Conservation (phyloP, 2,888 invertebrate genomes). For the Lithodes maja region DNA sequence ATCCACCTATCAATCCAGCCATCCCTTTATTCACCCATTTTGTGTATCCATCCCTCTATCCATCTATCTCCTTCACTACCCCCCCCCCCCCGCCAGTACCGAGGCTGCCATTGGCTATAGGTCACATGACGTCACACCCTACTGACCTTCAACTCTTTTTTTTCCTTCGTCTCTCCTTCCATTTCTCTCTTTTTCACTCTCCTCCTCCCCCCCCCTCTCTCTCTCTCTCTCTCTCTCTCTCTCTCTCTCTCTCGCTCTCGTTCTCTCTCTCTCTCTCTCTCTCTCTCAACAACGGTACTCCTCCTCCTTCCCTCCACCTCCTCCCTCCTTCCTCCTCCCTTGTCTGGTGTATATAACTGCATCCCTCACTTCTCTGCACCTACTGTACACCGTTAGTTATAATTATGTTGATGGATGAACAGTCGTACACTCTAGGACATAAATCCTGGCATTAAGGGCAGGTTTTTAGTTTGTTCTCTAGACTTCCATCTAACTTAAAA, state of each 20-base stretch:
- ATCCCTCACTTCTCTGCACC: background rate
- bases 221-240: background rate
- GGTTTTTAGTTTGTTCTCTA: too few relatives aligned
- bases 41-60: background rate
- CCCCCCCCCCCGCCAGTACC: background rate
- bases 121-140: background rate
- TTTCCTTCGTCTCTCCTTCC: background rate
- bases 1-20: background rate
- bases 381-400: background rate
- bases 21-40: background rate
- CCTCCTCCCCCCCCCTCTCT: background rate
- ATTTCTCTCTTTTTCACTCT: background rate
- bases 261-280: background rate
- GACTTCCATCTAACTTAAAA: too few relatives aligned
- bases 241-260: background rate
- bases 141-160: background rate
- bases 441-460: too few relatives aligned
- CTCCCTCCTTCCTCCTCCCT: background rate
- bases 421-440: too few relatives aligned
- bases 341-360: background rate
- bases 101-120: background rate
- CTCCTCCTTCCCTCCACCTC: background rate
- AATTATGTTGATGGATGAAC: too few relatives aligned
- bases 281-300: background rate
- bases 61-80: background rate